Evolutionary conservation across 2,113 vertebrate species (phyloP).

Genomic region (Myotis davidii): DNA sequence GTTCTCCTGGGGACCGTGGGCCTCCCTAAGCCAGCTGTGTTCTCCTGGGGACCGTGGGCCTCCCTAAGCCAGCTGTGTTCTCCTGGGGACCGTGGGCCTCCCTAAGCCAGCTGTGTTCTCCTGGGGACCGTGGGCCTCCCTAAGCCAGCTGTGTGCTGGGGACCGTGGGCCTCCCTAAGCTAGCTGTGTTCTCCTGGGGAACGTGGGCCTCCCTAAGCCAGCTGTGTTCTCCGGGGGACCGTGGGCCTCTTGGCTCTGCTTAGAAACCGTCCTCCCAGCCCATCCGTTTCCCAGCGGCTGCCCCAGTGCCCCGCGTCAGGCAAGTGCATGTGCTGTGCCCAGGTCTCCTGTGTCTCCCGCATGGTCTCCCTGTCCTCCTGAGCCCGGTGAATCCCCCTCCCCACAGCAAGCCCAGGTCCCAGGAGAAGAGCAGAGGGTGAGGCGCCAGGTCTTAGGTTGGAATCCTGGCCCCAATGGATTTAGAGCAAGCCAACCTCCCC

Average conservation of each 20-base stretch:
- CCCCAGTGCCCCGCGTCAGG: not conserved
- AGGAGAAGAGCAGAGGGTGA: not conserved
- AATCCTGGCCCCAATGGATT: too few relatives aligned
- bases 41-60: not conserved
- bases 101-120: not conserved
- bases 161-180: not conserved
- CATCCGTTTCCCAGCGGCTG: too few relatives aligned
- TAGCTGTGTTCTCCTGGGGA: not conserved
- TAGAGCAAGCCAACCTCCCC: not conserved
- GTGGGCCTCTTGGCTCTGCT: not conserved
- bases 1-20: not conserved
- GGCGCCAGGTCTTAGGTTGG: not conserved
- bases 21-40: not conserved
- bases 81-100: not conserved
- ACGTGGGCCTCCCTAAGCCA: not conserved
- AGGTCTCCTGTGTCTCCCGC: not conserved
- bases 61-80: not conserved
- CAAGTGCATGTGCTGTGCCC: not conserved
- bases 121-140: not conserved
- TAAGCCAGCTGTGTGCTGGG: not conserved
- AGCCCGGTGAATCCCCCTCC: not conserved
- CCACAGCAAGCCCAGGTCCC: not conserved
- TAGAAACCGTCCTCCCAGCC: not conserved
- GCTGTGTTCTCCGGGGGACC: not conserved
- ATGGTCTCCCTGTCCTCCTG: accelerated